Base-by-base conservation (phyloP, 2,113 vertebrate species). In the Paramisgurnus dabryanus region DNA sequence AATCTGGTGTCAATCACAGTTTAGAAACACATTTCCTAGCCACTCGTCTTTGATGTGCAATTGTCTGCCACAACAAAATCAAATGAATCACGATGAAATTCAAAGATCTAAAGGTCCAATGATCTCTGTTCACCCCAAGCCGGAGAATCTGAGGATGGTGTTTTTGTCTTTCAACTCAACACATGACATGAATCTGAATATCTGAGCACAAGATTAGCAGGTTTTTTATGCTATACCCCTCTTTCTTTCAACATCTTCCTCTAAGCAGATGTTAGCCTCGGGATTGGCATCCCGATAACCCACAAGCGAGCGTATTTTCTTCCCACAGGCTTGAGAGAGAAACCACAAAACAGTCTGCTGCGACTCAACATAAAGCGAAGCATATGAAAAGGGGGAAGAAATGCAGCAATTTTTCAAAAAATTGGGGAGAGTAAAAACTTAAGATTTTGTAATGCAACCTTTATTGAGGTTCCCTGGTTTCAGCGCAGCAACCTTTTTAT, bases 381-480 rank as follows among this genome's bases (percentile, higher is more conserved):
- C 90, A 89, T 86, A 89, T 90, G 90, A 90, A 82, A 88, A 84
- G 86, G 85, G 89, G 89, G 87, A 88, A 89, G 89, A 88, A 89
- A 90, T 91, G 86, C 89, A 89, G 71, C 80, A 89, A 87, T 87
- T 84, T 91, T 90, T 91, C 85, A 91, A 91, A 91, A 90, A 86
- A 87, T 88, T 89, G 88, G 78, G 87, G 87, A 87, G 86, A 86
- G 87, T 87, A 88, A 90, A 91, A 92, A 90, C 91, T 87, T 91
- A 91, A 90, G 90, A 92, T 94, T 93, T 93, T 93, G 91, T 94
- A 94, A 94, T 94, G 89, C 90, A 88, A 91, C 93, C 93, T 94
- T 94, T 94, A 94, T 94, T 94, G 93, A 93, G 93, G 93, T 93
- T 90, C 90, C 22, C 90, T 93, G 93, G 92, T 93, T 93, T 93